Base-by-base conservation (phyloP, 2,797 vertebrate species). In the Phaenicophaeus curvirostris region DNA sequence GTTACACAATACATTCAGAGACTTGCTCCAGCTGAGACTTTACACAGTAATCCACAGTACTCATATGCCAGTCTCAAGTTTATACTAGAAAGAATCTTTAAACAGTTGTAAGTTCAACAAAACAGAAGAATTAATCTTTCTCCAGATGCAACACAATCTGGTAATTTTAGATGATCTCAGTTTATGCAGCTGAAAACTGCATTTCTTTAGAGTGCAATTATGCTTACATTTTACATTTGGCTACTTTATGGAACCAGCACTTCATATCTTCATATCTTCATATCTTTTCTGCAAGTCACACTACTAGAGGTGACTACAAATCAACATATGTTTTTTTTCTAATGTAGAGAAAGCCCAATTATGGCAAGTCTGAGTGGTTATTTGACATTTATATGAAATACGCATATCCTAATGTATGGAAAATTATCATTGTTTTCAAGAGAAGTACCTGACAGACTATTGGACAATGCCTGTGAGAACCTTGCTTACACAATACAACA, bases 81-180 rank as follows among this genome's bases (percentile, higher is more conserved):
- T 96, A 94, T 82, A 79, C 55, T 91, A 90, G 82, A 76, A 93
- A 57, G 84, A 93, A 90, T 93, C 76, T 94, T 88, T 92, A 71
- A 94, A 89, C 67, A 92, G 66, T 88, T 90, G 0, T 41, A 92
- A 93, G 48, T 95, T 95, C 83, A 96, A 89, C 88, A 87, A 95
- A 96, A 87, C 87, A 93, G 83, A 94, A 62, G 92, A 86, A 96
- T 91, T 85, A 84, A 90, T 95, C 90, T 71, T 95, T 41, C 79
- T 74, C 85, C 94, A 83, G 58, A 65, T 92, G 79, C 66, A 84
- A 54, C 42, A 84, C 37, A 75, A 78, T 71, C 66, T 66, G n/a
- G 18, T 73, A 79, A 75, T 82, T 4, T 1, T 42, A 94, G 62
- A 94, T 50, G 17, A 72, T 78, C 48, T 93, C 69, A 65, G 76